These are phyloP conservation scores for Psittacula cyanocephala DNA, from an alignment of 2,113 vertebrate genomes.

Conservation along the genomic window DNA sequence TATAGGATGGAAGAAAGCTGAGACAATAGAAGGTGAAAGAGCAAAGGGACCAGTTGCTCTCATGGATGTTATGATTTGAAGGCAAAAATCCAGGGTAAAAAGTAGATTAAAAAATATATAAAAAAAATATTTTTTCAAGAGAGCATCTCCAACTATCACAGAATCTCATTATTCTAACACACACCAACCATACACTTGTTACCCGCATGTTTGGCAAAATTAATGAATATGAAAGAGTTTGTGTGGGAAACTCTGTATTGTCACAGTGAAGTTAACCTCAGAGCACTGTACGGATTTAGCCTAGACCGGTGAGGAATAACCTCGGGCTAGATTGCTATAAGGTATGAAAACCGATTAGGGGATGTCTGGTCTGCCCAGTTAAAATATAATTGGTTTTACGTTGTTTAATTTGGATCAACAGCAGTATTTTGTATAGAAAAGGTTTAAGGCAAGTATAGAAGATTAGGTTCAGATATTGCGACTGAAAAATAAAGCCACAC, in stretches of 20 bases:
- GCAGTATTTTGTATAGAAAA: background rate
- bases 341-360: background rate
- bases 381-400: background rate
- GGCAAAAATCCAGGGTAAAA: background rate
- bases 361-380: background rate
- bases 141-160: background rate
- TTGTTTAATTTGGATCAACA: background rate
- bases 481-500: background rate
- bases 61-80: background rate
- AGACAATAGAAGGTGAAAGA: background rate
- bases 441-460: background rate
- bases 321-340: background rate
- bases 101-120: background rate
- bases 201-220: background rate
- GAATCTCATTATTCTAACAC: background rate
- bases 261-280: background rate
- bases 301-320: background rate
- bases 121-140: too few species aligned
- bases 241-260: background rate
- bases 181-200: background rate
- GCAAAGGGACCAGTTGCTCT: background rate
- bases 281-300: background rate
- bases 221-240: background rate
- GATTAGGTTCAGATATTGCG: background rate
- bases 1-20: background rate